phyloP scores from a whole-genome alignment of 2,888 invertebrate genomes.

The Xestobium rufovillosum region DNA sequence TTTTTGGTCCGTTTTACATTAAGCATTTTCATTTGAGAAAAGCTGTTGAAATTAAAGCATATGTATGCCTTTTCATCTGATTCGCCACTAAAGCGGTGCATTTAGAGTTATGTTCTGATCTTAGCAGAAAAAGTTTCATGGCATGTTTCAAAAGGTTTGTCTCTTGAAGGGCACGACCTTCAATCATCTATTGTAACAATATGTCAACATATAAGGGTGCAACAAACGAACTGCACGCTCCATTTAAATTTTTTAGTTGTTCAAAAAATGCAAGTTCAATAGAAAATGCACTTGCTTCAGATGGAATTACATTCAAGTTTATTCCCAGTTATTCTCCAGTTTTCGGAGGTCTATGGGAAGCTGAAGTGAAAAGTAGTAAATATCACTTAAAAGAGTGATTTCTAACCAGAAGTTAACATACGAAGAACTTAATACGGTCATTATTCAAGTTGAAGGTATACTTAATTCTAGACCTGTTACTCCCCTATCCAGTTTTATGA shows the following conservation, averaged over 20 bases:
- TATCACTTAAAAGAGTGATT: slow-evolving; percentile 21
- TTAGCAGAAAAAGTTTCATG: neutral
- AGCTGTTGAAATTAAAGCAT: no score
- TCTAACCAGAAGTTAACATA: slow-evolving; percentile 20
- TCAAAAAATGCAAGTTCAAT: neutral
- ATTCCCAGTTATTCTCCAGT: slow-evolving; percentile 2
- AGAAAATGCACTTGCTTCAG: neutral
- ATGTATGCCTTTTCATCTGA: no score
- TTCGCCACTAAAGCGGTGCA: neutral
- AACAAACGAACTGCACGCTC: neutral
- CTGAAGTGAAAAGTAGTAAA: slow-evolving; percentile 26
- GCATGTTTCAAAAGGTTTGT: slow-evolving; percentile 2
- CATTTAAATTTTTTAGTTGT: slow-evolving; percentile 2
- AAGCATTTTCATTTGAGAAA: neutral
- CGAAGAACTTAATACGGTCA: slow-evolving; percentile 26
- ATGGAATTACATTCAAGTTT: slow-evolving; percentile 1
- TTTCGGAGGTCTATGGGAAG: slow-evolving; percentile 25
- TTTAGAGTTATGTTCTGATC: neutral
- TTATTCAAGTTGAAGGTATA: slow-evolving; percentile 25
- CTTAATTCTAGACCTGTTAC: slow-evolving; percentile 27
- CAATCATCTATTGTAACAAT: slow-evolving; percentile 4
- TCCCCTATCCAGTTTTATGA: slow-evolving; percentile 19
- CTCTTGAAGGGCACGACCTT: neutral
- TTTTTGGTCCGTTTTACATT: neutral
- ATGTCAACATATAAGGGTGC: neutral